Evolutionary conservation across 1,140 invertebrate genomes (phyloP), one percentile per base, ranked within the genome.

Genomic region (Gryllus bimaculatus): DNA sequence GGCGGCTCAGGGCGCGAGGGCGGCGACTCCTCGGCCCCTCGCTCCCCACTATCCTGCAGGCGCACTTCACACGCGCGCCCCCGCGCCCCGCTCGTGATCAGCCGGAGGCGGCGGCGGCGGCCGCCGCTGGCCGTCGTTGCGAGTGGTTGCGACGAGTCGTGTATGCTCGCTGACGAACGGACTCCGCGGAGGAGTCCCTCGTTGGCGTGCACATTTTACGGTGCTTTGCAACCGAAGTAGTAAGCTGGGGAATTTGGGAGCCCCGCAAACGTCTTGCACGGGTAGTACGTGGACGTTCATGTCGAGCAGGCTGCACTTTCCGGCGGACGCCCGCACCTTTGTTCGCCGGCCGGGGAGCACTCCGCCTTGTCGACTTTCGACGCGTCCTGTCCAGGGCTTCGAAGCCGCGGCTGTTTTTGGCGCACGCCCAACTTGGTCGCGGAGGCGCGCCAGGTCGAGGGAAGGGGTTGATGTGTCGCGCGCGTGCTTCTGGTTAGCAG

Each of bases 221-320:
- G 85, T 96, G 95, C 83, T 96, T 96, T 96, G 95, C 7, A 96
- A n/a, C n/a, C 95, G 87, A 96, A 96, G 84, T 96, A 96, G 83
- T 96, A 96, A n/a, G 81, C 93, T 95, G 0, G 95, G 95, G 84
- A 96, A 96, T 86, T 96, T 96, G 83, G n/a, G 90, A 94, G 39
- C 95, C 95, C 86, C 95, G n/a, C n/a, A n/a, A n/a, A 96, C 0
- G 93, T 95, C 85, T 96, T 96, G 86, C 95, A 96, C 0, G 95
- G 94, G 86, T 96, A 96, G 86, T 96, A 96, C 84, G n/a, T 96
- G 94, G 0, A 96, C 91, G 82, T 96, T 93, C 84, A 95, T 89
- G 82, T 95, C 93, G 21, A 93, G 83, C 0, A 92, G 86, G 26
- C 79, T n/a, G 79, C 26, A 79, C 79, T 15, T 79, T 75, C 7